These are phyloP conservation scores for Harpagoxenus sublaevis DNA, from an alignment of 2,888 invertebrate genomes.

Conservation along the genomic window DNA sequence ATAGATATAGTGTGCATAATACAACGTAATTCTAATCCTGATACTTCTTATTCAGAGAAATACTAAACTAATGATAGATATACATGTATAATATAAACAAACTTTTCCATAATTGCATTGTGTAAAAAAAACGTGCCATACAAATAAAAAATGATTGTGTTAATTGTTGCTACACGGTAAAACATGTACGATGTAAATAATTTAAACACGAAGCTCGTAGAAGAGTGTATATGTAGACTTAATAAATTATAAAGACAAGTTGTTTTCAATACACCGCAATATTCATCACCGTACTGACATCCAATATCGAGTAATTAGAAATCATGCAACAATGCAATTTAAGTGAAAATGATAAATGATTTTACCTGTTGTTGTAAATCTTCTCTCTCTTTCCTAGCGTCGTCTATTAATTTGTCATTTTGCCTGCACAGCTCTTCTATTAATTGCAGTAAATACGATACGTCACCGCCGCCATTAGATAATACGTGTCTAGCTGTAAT, in stretches of 20 bases:
- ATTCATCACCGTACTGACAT: constrained; percentile 66
- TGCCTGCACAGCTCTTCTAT: constrained; percentile 89
- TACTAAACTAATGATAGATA: neutral
- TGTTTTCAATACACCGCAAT: constrained; percentile 74
- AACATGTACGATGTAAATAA: constrained; percentile 9
- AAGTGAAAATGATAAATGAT: constrained; percentile 51
- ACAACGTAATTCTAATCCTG: neutral
- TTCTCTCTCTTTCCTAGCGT: constrained; percentile 89
- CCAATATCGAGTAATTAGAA: constrained; percentile 69
- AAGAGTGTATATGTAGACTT: constrained; percentile 26
- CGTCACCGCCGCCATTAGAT: constrained; percentile 86
- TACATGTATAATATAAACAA: neutral
- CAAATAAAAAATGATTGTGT: constrained; percentile 24
- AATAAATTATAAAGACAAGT: constrained; percentile 62
- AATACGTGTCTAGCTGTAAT: constrained; percentile 85
- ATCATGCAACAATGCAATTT: constrained; percentile 66
- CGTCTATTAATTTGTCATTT: constrained; percentile 89
- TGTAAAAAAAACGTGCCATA: constrained; percentile 31
- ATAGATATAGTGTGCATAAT: neutral
- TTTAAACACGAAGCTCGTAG: constrained; percentile 23
- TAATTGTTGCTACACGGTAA: constrained; percentile 38
- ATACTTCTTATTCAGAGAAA: neutral
- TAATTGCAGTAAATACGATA: constrained; percentile 87
- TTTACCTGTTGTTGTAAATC: constrained; percentile 92
- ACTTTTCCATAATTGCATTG: neutral